Base-by-base conservation (phyloP, 2,888 invertebrate genomes). In the Gari tellinella region DNA sequence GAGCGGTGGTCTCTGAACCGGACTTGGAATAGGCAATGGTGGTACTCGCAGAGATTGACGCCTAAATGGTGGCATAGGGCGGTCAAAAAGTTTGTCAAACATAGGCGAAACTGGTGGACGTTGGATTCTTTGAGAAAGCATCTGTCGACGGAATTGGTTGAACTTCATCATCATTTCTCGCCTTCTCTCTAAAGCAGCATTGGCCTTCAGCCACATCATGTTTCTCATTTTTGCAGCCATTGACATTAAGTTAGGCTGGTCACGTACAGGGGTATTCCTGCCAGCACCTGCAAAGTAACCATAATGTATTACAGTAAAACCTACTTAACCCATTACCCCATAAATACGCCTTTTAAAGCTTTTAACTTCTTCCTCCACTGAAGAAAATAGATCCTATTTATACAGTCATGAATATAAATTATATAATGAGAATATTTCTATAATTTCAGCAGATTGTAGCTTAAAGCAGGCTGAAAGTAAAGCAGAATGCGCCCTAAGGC, bases 181-280 rank as follows among this genome's bases (percentile, higher is more conserved):
- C 14, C 66, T 51, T 17, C 53, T 46, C 21, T 51, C 41, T 70
- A 78, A 73, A 14, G 46, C 56, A n/a, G 73, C 23, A 40, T 60
- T 62, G 4, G 67, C 67, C 52, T 52, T 46, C 58, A 58, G 45
- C 51, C 31, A 51, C 78, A 78, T 78, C 1, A 65, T 53, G 23
- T 64, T 49, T 23, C 70, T 37, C 63, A 78, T 58, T 10, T 45
- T 57, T 4, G 78, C 48, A 2, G 73, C 78, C 49, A 73, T 66
- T 12, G 63, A 23, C 67, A 73, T 69, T 26, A 57, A 26, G 57
- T 57, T 57, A 4, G 45, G 57, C 17, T 31, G 31, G 31, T 31
- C 31, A 31, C 31, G 31, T 31, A 31, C 31, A 7, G 31, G 31
- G 10, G 10, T 10, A 10, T 31, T 31, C 10, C 25, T 53, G 10